Percentiles rank a stretch among this genome's conserved stretches.
Evolutionary conservation across 2,888 invertebrate genomes (phyloP).

Genomic region (Drosophila anomalata): DNA sequence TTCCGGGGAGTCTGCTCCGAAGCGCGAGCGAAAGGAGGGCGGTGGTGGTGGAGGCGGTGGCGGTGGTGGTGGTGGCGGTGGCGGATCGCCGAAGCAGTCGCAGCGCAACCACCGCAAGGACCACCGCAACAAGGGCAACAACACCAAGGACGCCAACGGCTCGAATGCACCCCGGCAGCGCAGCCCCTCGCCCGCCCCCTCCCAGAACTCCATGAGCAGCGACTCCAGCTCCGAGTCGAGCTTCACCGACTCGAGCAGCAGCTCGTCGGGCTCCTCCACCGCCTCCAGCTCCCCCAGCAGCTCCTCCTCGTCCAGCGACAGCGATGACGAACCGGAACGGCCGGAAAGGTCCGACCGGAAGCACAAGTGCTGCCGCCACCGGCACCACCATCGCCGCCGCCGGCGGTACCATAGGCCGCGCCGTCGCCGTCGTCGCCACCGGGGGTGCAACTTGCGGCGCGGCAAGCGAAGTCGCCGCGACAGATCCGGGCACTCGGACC

Average conservation of each 20-base stretch:
- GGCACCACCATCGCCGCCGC: conserved; percentile 10
- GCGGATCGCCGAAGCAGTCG: not conserved
- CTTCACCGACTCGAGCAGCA: conserved; percentile 4
- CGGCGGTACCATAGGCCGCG: conserved; percentile 2
- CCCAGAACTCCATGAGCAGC: not conserved
- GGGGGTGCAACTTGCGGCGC: not conserved
- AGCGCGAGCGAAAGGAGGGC: conserved; percentile 4
- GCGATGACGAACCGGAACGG: not conserved
- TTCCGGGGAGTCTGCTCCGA: not conserved
- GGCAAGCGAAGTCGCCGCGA: not conserved
- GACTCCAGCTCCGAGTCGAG: conserved; percentile 6
- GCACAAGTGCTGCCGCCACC: conserved; percentile 18
- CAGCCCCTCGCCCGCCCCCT: not conserved
- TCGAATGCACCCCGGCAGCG: not conserved
- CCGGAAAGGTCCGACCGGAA: not conserved
- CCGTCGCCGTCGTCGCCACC: not conserved
- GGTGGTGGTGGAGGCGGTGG: not conserved
- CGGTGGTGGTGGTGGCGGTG: not conserved
- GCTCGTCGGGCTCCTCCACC: conserved; percentile 20
- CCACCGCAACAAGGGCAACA: not conserved
- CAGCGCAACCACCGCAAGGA: too few species aligned
- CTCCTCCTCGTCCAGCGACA: conserved; percentile 12
- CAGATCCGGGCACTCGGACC: not conserved
- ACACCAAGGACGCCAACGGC: not conserved
- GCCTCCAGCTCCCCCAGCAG: conserved; percentile 7